Evolutionary conservation across 1,140 invertebrate genomes (phyloP).

Genomic region (Holotrichia oblita): DNA sequence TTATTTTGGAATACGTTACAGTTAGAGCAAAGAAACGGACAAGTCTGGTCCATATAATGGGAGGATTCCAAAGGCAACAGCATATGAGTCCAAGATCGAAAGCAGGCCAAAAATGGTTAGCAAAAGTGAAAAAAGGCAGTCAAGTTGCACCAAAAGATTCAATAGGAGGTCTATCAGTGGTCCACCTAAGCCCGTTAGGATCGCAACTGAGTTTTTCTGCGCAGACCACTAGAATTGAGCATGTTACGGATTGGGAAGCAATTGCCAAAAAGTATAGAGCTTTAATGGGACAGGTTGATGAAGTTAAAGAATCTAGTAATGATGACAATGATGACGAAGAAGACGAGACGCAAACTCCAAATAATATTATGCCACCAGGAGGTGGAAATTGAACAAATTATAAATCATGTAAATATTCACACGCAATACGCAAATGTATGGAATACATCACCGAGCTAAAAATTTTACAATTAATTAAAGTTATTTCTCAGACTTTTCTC

Average conservation of each 20-base stretch:
- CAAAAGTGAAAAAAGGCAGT: conserved; percentile 80
- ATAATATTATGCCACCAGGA: conserved; percentile 47
- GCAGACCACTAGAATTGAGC: conserved; percentile 79
- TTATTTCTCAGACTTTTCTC: neutral
- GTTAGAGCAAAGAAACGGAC: conserved; percentile 73
- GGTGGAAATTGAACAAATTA: conserved; percentile 44
- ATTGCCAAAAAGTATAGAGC: conserved; percentile 90
- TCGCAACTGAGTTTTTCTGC: conserved; percentile 82
- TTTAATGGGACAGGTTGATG: conserved; percentile 74
- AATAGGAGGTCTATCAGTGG: conserved; percentile 73
- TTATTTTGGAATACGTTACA: neutral
- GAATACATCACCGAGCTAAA: too few relatives aligned
- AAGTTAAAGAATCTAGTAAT: conserved; percentile 64
- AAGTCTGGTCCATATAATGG: conserved; percentile 83
- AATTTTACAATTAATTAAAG: too few relatives aligned
- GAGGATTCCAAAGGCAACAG: conserved; percentile 73
- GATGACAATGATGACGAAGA: conserved; percentile 65
- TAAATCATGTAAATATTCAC: conserved; percentile 64
- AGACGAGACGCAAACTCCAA: conserved; percentile 57
- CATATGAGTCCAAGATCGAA: conserved; percentile 82
- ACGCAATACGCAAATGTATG: conserved; percentile 59
- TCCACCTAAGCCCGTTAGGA: conserved; percentile 81
- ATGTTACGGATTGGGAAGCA: conserved; percentile 89
- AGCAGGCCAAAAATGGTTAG: conserved; percentile 85
- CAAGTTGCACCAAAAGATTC: conserved; percentile 84